phyloP scores from a whole-genome alignment of 2,797 vertebrate species.

The Myotis pilosus region DNA sequence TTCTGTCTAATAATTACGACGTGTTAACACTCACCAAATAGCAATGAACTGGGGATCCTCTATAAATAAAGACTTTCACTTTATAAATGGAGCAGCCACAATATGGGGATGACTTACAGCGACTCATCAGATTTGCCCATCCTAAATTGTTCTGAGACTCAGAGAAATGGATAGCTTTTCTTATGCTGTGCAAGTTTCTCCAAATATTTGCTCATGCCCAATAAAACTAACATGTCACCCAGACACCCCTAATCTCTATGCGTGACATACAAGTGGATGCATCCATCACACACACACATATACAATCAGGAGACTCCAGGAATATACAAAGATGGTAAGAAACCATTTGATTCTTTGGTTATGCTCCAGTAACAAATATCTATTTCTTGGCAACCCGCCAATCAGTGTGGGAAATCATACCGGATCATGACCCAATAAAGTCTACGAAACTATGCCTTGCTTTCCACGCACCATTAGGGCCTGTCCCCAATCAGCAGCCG shows the following conservation, averaged over 20 bases:
- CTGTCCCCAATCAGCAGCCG: conserved; percentile 72
- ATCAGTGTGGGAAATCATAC: conserved; percentile 69
- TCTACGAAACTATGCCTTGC: conserved; percentile 51
- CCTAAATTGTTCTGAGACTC: conserved; percentile 4
- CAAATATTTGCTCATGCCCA: conserved; percentile 19
- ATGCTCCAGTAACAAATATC: conserved; percentile 64
- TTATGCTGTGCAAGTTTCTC: neutral
- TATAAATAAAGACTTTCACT: conserved; percentile 11
- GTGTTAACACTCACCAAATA: neutral
- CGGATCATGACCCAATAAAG: conserved; percentile 57
- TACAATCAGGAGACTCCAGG: neutral
- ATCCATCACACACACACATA: neutral
- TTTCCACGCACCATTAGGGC: conserved; percentile 62
- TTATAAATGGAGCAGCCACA: neutral
- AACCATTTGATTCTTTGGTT: conserved; percentile 63
- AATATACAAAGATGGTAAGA: conserved; percentile 20
- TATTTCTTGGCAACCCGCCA: conserved; percentile 69
- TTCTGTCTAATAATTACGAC: neutral
- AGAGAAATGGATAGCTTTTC: neutral
- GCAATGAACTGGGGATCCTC: neutral
- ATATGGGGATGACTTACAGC: neutral
- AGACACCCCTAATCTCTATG: neutral
- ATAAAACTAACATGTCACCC: conserved; percentile 1
- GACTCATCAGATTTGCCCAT: neutral
- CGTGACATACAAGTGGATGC: neutral